These are phyloP conservation scores for Molossus alvarezi DNA, from an alignment of 2,797 vertebrate species.

Conservation along the genomic window DNA sequence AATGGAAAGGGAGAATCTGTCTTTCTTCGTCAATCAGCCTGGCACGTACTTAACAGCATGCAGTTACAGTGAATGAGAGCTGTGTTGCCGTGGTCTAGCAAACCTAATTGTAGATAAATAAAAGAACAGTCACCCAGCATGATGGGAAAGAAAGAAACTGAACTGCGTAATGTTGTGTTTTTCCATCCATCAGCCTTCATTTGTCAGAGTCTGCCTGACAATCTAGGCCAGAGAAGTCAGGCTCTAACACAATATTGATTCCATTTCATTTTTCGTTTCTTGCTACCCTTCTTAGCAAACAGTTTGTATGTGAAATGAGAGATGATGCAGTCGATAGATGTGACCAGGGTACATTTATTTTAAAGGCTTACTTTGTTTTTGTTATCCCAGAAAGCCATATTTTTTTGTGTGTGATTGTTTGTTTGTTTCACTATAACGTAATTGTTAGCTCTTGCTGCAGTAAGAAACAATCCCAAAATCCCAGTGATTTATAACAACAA, in stretches of 20 bases:
- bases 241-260: conserved; percentile 80
- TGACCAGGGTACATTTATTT: conserved; percentile 62
- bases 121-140: conserved; percentile 86
- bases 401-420: conserved; percentile 3
- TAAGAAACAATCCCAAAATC: conserved; percentile 46
- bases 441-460: conserved; percentile 41
- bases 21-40: conserved; percentile 86
- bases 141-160: conserved; percentile 81
- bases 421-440: conserved; percentile 28
- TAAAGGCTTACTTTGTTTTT: conserved; percentile 50
- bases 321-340: not conserved
- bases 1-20: conserved; percentile 85
- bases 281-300: conserved; percentile 74
- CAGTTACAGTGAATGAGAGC: conserved; percentile 83
- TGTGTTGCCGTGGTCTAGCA: conserved; percentile 70
- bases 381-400: conserved; percentile 28
- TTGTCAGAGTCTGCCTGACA: conserved; percentile 84
- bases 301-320: conserved; percentile 63
- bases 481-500: not conserved
- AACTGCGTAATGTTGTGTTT: conserved; percentile 77
- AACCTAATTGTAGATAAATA: conserved; percentile 87
- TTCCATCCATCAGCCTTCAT: conserved; percentile 86
- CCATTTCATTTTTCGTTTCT: conserved; percentile 81
- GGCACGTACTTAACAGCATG: conserved; percentile 81
- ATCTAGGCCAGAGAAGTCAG: conserved; percentile 72